Percentiles rank a stretch among this genome's conserved stretches.
Evolutionary conservation across 2,888 invertebrate genomes (phyloP).

Genomic region (Leptinotarsa rubiginosa): DNA sequence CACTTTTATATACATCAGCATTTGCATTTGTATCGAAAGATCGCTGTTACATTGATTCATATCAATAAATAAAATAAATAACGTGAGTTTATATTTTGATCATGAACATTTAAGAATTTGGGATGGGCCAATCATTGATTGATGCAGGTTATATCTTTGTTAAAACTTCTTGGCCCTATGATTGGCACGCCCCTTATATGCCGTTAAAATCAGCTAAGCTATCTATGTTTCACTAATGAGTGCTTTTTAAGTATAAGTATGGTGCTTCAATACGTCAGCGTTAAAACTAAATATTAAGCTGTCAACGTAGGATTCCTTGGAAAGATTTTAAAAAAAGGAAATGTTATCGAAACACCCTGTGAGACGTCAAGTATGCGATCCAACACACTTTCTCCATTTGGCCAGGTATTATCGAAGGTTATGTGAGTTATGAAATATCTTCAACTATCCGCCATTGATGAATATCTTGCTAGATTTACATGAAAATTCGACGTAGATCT

Average conservation of each 20-base stretch:
- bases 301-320: conserved; percentile 21
- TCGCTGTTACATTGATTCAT: not conserved
- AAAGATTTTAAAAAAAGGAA: not conserved
- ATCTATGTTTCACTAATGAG: conserved; percentile 45
- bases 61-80: conserved; percentile 1
- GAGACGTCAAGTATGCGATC: not conserved
- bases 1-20: not conserved
- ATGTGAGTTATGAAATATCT: conserved; percentile 22
- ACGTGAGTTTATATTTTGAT: not conserved
- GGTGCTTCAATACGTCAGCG: conserved; percentile 48
- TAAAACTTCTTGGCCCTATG: not conserved
- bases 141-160: not conserved
- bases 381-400: not conserved
- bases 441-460: conserved; percentile 23
- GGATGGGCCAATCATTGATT: not conserved
- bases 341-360: conserved; percentile 17
- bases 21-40: not conserved
- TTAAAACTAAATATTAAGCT: conserved; percentile 30
- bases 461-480: conserved; percentile 70
- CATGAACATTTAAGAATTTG: not conserved
- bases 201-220: conserved; percentile 48
- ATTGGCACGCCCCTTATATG: conserved; percentile 7
- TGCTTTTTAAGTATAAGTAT: conserved; percentile 47
- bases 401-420: not conserved
- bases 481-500: conserved; percentile 88